Percentiles rank a stretch among this genome's conserved stretches.
These are phyloP conservation scores for Apis cerana DNA, from an alignment of 1,140 invertebrate species.

Conservation along the genomic window DNA sequence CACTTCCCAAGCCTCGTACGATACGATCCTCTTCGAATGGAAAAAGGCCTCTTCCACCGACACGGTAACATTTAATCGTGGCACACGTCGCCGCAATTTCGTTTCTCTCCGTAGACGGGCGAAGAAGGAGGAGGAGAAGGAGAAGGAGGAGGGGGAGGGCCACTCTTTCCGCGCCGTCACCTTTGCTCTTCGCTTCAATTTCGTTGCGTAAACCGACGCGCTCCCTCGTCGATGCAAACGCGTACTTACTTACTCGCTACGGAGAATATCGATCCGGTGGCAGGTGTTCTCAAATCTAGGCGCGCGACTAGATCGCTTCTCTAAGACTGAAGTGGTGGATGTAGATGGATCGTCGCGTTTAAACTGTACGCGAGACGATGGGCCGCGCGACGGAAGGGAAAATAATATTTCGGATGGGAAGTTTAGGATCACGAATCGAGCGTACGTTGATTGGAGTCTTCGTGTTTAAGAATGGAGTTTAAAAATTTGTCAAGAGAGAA, in stretches of 20 bases:
- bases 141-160: too few relatives aligned
- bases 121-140: too few relatives aligned
- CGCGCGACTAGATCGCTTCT: constrained; percentile 21
- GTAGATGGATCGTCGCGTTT: too few relatives aligned
- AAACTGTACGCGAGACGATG: neutral
- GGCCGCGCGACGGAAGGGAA: too few relatives aligned
- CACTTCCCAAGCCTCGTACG: neutral
- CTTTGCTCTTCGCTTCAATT: constrained; percentile 46
- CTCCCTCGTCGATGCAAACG: constrained; percentile 26
- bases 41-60: neutral
- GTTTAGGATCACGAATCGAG: too few relatives aligned
- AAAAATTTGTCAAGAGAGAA: too few relatives aligned
- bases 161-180: constrained; percentile 1
- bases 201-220: constrained; percentile 41
- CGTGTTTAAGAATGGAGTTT: too few relatives aligned
- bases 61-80: neutral
- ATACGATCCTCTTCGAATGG: neutral
- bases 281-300: constrained; percentile 64
- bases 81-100: neutral
- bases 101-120: neutral
- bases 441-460: too few relatives aligned
- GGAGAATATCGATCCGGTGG: constrained; percentile 58
- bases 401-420: too few relatives aligned
- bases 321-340: too few relatives aligned
- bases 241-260: neutral